Evolutionary conservation across 2,113 vertebrate species (phyloP), one percentile per base, ranked within the genome.

Genomic region (human): DNA sequence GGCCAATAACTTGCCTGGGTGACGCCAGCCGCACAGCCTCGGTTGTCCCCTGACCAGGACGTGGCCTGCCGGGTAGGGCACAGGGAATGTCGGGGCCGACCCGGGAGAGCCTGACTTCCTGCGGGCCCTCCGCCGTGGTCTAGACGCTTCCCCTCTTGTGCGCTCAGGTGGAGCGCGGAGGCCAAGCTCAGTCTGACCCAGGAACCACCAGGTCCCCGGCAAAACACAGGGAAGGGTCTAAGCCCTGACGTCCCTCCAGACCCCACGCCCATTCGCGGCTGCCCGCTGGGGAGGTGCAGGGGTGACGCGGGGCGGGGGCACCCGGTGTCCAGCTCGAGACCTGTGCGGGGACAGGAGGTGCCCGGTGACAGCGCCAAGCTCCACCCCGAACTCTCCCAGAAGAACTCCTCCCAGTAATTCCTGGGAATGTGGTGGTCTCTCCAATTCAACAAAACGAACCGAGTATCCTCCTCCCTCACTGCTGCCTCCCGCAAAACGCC

Each of bases 401-500:
- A 45, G 43, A 48, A 76, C 61, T 17, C n/a, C 38, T 25, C 27
- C 27, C 1, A 13, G 6, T 30, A 16, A 17, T 48, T 17, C 43
- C 43, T 30, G 61, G 61, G 27, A 64, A 64, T 64, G 30, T 64
- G 61, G 61, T 64, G 61, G 61, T 48, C 73, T 48, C 43, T 32
- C 16, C 35, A 40, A 52, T 38, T 32, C 10, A 1, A 0, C 6
- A 3, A 75, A n/a, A 30, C 8, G 1, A 64, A 14, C 61, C 27
- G 5, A 27, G 22, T 5, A 2, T 8, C 25, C n/a, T 22, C 0
- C 2, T 5, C 20, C 38, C 68, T 76, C 5, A 1, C 1, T 0
- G 14, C 55, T 5, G 7, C 61, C 40, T 52, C 12, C 25, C 38
- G 6, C 52, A 3, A 45, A 27, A 66, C 16, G 11, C 2, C 7